Evolutionary conservation across 1,140 invertebrate species (phyloP).

Genomic region (Formica exsecta): DNA sequence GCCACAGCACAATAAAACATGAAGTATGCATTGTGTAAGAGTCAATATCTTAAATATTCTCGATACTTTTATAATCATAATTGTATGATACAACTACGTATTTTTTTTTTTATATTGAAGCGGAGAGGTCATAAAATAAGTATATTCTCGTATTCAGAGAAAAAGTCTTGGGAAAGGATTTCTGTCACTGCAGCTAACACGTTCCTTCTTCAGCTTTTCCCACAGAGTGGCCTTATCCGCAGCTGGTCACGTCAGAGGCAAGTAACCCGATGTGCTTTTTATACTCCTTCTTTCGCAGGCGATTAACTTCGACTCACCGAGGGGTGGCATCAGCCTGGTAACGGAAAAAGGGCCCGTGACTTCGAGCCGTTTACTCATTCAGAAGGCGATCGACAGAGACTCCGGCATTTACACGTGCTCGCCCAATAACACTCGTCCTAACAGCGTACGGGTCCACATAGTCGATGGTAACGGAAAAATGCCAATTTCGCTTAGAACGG

Average conservation of each 20-base stretch:
- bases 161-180: constrained; percentile 40
- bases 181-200: constrained; percentile 25
- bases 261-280: constrained; percentile 50
- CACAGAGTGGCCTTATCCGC: constrained; percentile 59
- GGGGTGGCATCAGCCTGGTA: constrained; percentile 92
- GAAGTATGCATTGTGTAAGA: no score
- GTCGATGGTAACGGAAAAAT: constrained; percentile 90
- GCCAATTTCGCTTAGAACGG: constrained; percentile 31
- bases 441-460: constrained; percentile 92
- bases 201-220: constrained; percentile 36
- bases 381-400: constrained; percentile 91
- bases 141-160: not conserved
- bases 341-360: constrained; percentile 93
- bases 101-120: constrained; percentile 1
- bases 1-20: not conserved
- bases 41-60: not conserved
- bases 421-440: constrained; percentile 92
- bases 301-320: constrained; percentile 93
- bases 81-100: not conserved
- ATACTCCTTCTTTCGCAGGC: constrained; percentile 85
- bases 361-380: constrained; percentile 92
- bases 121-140: constrained; percentile 14
- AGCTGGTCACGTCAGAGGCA: constrained; percentile 51
- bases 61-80: not conserved
- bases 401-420: constrained; percentile 92